phyloP scores from a whole-genome alignment of 2,797 vertebrate genomes.

The Trachops cirrhosus region DNA sequence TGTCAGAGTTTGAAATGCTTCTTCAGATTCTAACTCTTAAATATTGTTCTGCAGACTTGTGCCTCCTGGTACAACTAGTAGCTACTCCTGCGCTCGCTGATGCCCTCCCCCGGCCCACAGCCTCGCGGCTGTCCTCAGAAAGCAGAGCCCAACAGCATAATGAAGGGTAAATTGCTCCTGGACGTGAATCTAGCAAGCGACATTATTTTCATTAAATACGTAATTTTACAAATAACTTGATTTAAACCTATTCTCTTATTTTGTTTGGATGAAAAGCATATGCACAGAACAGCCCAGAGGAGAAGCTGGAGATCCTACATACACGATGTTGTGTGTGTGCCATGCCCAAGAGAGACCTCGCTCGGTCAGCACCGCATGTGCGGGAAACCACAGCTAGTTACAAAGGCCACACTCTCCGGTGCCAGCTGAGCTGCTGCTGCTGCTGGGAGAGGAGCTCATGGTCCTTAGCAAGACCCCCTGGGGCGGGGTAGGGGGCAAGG shows the following conservation, averaged over 20 bases:
- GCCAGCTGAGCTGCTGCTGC: not conserved
- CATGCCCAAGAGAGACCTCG: not conserved
- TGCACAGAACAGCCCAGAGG: not conserved
- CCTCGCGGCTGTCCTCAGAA: not conserved
- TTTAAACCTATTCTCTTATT: slow-evolving; percentile 45
- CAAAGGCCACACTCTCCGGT: not conserved
- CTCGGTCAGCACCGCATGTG: not conserved
- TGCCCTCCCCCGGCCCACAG: not conserved
- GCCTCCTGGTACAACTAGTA: slow-evolving; percentile 71
- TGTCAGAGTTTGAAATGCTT: slow-evolving; percentile 47
- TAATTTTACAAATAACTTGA: slow-evolving; percentile 37
- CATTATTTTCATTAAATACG: slow-evolving; percentile 50
- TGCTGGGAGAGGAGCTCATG: not conserved
- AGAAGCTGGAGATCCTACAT: not conserved
- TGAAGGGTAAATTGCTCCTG: slow-evolving; percentile 50
- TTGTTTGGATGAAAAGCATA: slow-evolving; percentile 49
- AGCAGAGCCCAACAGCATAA: not conserved
- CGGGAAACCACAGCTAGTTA: not conserved
- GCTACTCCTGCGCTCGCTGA: not conserved
- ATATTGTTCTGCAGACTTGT: slow-evolving; percentile 65
- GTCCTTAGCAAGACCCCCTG: not conserved
- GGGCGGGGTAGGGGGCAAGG: not conserved
- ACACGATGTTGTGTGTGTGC: not conserved
- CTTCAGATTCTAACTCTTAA: slow-evolving; percentile 65
- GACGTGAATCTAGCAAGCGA: slow-evolving; percentile 31